A percentile compares a stretch with the other conserved stretches of the same genome.
Conservation (phyloP, 2,113 vertebrate species). For the Pterophyllum scalare region DNA sequence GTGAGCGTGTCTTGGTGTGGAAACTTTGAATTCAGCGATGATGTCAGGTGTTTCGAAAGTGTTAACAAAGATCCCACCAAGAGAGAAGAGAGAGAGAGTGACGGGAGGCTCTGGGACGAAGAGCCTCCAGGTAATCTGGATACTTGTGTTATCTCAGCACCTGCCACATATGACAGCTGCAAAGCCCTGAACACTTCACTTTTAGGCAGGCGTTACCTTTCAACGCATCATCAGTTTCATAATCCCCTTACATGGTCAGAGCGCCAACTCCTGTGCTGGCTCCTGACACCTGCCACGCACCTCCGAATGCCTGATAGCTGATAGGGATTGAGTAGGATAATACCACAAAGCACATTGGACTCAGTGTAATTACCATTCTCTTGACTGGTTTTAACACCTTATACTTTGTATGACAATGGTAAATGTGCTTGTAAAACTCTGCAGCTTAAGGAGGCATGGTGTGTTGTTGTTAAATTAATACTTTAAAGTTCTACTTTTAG, state of each 20-base stretch:
- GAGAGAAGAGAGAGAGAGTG: slow-evolving; percentile 8
- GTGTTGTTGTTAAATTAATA: slow-evolving; percentile 14
- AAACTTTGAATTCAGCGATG: slow-evolving; percentile 44
- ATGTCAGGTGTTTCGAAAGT: slow-evolving; percentile 43
- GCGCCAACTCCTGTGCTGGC: slow-evolving; percentile 50
- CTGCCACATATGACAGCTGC: slow-evolving; percentile 74
- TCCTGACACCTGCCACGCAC: slow-evolving; percentile 69
- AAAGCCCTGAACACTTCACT: slow-evolving; percentile 75
- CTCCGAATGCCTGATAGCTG: slow-evolving; percentile 59
- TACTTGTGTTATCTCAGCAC: slow-evolving; percentile 74
- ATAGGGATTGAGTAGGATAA: slow-evolving; percentile 66
- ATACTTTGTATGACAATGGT: slow-evolving; percentile 5
- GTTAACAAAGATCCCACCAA: slow-evolving; percentile 55
- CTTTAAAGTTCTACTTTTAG: background rate
- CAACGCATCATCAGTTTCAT: slow-evolving; percentile 81
- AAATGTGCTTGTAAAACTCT: slow-evolving; percentile 38
- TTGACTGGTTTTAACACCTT: slow-evolving; percentile 46
- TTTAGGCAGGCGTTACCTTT: slow-evolving; percentile 78
- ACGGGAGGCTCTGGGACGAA: slow-evolving; percentile 25
- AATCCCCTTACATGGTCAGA: slow-evolving; percentile 81
- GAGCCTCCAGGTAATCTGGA: slow-evolving; percentile 72
- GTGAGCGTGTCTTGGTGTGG: background rate
- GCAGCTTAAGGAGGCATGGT: background rate
- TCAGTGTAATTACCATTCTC: slow-evolving; percentile 63
- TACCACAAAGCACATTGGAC: slow-evolving; percentile 45